Evolutionary conservation across 1,140 invertebrate genomes (phyloP), one percentile per base, ranked within the genome.

Genomic region (Drosophila rufa): DNA sequence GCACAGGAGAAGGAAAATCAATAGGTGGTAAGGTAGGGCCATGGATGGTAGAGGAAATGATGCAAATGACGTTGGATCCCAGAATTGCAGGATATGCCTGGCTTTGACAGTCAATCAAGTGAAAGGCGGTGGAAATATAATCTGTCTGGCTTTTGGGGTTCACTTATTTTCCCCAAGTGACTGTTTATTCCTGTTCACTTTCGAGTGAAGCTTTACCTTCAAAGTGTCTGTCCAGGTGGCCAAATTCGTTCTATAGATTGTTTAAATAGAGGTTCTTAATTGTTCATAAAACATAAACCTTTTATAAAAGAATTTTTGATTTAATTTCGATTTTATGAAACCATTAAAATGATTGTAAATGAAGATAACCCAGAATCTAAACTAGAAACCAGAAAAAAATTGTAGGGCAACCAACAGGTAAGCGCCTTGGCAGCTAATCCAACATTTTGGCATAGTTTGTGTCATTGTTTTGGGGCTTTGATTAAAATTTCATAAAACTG

Each of bases 401-500:
- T 9, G 1, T 11, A 27, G 7, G 7, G 2, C 36, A 77, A 56
- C 55, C 74, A 78, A 78, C 64, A 22, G 19, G 19, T 22, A 22
- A 22, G 19, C 19, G 19, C 19, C 19, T 22, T 22, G 19, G 19
- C 19, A 79, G 57, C 65, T 78, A 56, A 57, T 48, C 27, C 42
- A 74, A 51, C 33, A 57, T 75, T 58, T 76, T 57, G 30, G 15
- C 59, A 65, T 51, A 50, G 53, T 55, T 60, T 61, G 57, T 75
- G 25, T 19, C 19, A 40, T 6, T 11, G 19, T 22, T 55, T 22
- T 55, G 14, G 38, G 15, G 36, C 58, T 58, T 79, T 65, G 59
- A 79, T 80, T 74, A 80, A 79, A 80, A 62, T 80, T 80, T 38
- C 51, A 80, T 59, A 80, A 79, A 80, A 75, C 58, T 80, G 60